Percentiles rank a stretch among this genome's conserved stretches.
These are phyloP conservation scores for Sminthurides aquaticus DNA, from an alignment of 2,888 invertebrate species.

Conservation along the genomic window DNA sequence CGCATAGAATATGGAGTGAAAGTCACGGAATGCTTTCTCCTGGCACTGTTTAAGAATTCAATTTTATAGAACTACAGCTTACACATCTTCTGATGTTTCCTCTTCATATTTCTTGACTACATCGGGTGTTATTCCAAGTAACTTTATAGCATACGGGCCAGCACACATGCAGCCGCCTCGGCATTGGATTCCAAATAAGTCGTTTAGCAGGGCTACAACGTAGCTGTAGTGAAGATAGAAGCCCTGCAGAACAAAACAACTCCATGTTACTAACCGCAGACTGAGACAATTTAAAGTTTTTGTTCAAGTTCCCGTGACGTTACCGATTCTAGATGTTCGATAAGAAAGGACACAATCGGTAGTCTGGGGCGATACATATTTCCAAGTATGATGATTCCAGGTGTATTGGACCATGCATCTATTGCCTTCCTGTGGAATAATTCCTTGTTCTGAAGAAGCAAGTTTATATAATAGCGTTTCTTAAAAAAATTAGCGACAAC, in stretches of 20 bases:
- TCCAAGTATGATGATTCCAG: slow-evolving; percentile 72
- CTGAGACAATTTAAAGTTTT: slow-evolving; percentile 45
- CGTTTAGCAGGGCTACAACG: slow-evolving; percentile 77
- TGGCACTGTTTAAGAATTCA: too few relatives aligned
- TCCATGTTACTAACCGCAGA: slow-evolving; percentile 43
- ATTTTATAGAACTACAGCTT: too few relatives aligned
- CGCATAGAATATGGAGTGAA: too few relatives aligned
- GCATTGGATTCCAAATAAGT: slow-evolving; percentile 81
- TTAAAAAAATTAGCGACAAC: background rate
- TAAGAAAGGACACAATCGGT: slow-evolving; percentile 78
- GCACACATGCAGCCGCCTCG: slow-evolving; percentile 58
- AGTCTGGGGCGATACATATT: slow-evolving; percentile 51
- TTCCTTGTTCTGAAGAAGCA: background rate
- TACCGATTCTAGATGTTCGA: slow-evolving; percentile 66
- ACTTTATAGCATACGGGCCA: slow-evolving; percentile 66
- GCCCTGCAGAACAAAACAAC: slow-evolving; percentile 42
- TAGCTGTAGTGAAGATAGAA: slow-evolving; percentile 80
- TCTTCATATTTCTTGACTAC: slow-evolving; percentile 69
- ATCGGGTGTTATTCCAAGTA: slow-evolving; percentile 72
- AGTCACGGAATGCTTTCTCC: too few relatives aligned
- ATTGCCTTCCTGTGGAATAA: slow-evolving; percentile 30
- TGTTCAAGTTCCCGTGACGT: slow-evolving; percentile 42
- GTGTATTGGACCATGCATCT: slow-evolving; percentile 50
- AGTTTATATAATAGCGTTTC: background rate
- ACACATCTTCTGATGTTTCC: too few relatives aligned